Conservation (phyloP, 64 coral and sea anemone genomes). For the Montipora cactus region DNA sequence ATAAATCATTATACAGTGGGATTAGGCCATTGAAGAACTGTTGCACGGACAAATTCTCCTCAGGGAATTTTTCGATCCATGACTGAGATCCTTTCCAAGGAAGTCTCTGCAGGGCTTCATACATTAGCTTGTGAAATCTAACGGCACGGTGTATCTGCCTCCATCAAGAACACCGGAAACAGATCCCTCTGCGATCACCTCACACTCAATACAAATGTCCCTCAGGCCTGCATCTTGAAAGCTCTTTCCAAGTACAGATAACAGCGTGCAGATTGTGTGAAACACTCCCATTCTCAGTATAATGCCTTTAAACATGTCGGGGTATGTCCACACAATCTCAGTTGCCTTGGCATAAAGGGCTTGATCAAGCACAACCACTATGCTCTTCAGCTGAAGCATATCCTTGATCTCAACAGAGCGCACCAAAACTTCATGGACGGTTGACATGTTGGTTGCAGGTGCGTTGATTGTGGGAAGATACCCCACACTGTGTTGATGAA, state of each 20-base stretch:
- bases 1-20: conserved; percentile 9
- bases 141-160: conserved; percentile 41
- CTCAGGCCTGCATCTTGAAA: conserved; percentile 54
- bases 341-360: too few relatives aligned
- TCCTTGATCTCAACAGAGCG: background rate
- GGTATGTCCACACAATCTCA: too few relatives aligned
- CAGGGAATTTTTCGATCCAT: conserved; percentile 3
- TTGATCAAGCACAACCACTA: background rate
- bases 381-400: background rate
- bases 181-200: conserved; percentile 37
- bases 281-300: conserved; percentile 45
- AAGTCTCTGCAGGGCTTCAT: conserved; percentile 41
- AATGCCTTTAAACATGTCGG: too few relatives aligned
- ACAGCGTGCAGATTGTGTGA: conserved; percentile 28
- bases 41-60: background rate
- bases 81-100: conserved; percentile 1
- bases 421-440: background rate
- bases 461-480: background rate
- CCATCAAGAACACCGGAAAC: conserved; percentile 48
- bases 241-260: conserved; percentile 21
- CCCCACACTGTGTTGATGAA: background rate
- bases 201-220: conserved; percentile 38
- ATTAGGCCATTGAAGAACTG: conserved; percentile 1
- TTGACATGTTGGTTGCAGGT: background rate
- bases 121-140: conserved; percentile 63